These are phyloP conservation scores for Caenorhabditis drosophilae DNA, from an alignment of 2,888 invertebrate genomes.

Conservation along the genomic window DNA sequence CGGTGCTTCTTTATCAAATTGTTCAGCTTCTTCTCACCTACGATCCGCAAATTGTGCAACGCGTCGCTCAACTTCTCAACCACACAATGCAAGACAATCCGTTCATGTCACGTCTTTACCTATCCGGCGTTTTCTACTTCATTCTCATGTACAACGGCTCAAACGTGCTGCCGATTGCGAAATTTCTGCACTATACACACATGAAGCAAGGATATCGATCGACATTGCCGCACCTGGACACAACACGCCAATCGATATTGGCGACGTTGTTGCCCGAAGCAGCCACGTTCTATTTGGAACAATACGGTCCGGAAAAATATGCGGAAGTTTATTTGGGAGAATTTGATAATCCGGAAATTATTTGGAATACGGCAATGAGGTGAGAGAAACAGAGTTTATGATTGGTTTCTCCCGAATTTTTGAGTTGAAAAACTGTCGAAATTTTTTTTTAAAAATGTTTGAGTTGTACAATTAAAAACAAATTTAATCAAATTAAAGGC, in stretches of 20 bases:
- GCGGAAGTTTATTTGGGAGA: slow-evolving; percentile 90
- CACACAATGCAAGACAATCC: slow-evolving; percentile 81
- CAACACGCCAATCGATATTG: slow-evolving; percentile 42
- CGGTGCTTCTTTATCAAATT: slow-evolving; percentile 87
- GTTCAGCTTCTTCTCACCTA: slow-evolving; percentile 91
- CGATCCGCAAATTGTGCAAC: slow-evolving; percentile 93
- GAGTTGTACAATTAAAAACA: too few species aligned
- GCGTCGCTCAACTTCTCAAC: slow-evolving; percentile 82
- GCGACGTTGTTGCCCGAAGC: slow-evolving; percentile 90
- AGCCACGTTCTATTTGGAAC: slow-evolving; percentile 97
- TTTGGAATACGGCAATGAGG: slow-evolving; percentile 98
- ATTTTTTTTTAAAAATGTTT: too few species aligned
- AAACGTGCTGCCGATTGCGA: slow-evolving; percentile 91
- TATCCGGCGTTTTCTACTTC: slow-evolving; percentile 93
- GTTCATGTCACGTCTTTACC: slow-evolving; percentile 87
- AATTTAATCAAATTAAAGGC: too few species aligned
- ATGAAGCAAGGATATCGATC: slow-evolving; percentile 91
- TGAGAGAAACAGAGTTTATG: too few species aligned
- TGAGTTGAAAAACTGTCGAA: too few species aligned
- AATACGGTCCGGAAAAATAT: slow-evolving; percentile 96
- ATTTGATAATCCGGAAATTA: slow-evolving; percentile 98
- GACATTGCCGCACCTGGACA: slow-evolving; percentile 75
- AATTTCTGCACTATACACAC: slow-evolving; percentile 91
- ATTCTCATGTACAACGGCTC: slow-evolving; percentile 97
- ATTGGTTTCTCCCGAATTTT: too few species aligned